These are phyloP conservation scores for Yponomeuta evonymella DNA, from an alignment of 2,888 invertebrate genomes.

Conservation along the genomic window DNA sequence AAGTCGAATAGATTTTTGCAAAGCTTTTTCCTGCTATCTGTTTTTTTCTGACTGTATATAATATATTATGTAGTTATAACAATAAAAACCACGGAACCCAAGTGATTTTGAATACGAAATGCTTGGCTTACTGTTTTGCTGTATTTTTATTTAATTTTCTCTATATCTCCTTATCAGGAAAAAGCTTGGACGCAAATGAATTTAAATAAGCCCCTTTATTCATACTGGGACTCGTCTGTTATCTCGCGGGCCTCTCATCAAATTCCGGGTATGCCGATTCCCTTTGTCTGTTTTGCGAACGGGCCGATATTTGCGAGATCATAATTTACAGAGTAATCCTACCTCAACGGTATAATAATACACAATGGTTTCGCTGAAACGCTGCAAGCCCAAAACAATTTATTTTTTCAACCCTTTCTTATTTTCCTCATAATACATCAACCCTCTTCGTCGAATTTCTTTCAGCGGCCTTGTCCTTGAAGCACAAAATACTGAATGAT, in stretches of 20 bases:
- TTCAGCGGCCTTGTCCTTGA: too few species aligned
- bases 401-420: background rate
- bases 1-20: too few species aligned
- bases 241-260: background rate
- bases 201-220: conserved; percentile 9
- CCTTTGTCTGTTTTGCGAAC: conserved; percentile 15
- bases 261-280: background rate
- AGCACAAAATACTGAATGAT: too few species aligned
- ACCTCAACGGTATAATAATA: background rate
- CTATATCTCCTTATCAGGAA: background rate
- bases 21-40: too few species aligned
- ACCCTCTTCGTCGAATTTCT: too few species aligned
- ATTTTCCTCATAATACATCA: too few species aligned
- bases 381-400: background rate
- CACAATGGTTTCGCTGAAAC: background rate
- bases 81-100: too few species aligned
- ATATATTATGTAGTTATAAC: too few species aligned
- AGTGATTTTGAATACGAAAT: too few species aligned
- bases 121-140: background rate
- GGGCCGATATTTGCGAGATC: background rate
- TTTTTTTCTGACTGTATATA: too few species aligned
- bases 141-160: conserved; percentile 4
- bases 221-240: background rate
- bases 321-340: background rate
- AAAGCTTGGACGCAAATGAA: background rate